Evolutionary conservation across 2,888 invertebrate genomes (phyloP).

Genomic region (Phymatocera aterrima): DNA sequence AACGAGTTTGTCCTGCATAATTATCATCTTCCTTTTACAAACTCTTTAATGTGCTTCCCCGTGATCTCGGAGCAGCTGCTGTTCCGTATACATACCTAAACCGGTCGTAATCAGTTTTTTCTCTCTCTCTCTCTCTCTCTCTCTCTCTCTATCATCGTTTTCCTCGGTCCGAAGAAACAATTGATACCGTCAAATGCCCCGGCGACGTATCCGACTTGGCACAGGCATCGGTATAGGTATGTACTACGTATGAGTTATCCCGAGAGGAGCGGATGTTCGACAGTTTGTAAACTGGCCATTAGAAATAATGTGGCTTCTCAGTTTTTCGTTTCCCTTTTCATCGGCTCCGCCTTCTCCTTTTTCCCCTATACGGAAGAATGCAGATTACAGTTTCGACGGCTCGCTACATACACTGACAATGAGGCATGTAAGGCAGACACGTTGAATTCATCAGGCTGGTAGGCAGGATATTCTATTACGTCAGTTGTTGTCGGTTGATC

Average conservation of each 20-base stretch:
- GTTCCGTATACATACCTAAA: conserved; percentile 10
- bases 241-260: too few relatives aligned
- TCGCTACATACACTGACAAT: too few relatives aligned
- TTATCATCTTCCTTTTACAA: conserved; percentile 12
- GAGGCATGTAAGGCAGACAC: neutral
- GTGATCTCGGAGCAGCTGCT: conserved; percentile 19
- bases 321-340: too few relatives aligned
- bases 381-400: neutral
- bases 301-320: too few relatives aligned
- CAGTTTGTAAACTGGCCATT: too few relatives aligned
- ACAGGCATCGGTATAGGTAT: too few relatives aligned
- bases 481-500: conserved; percentile 1
- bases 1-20: conserved; percentile 4
- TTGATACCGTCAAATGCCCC: too few relatives aligned
- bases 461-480: conserved; percentile 21
- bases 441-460: conserved; percentile 25
- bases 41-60: neutral
- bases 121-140: neutral
- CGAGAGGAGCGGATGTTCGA: too few relatives aligned
- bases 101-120: conserved; percentile 6
- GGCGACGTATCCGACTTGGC: too few relatives aligned
- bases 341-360: too few relatives aligned
- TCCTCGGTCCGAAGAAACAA: neutral
- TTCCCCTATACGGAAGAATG: too few relatives aligned
- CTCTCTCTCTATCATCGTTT: neutral